Percentiles rank a stretch among this genome's conserved stretches.
Conservation (phyloP, 2,797 vertebrate genomes). For the Antrozous pallidus region DNA sequence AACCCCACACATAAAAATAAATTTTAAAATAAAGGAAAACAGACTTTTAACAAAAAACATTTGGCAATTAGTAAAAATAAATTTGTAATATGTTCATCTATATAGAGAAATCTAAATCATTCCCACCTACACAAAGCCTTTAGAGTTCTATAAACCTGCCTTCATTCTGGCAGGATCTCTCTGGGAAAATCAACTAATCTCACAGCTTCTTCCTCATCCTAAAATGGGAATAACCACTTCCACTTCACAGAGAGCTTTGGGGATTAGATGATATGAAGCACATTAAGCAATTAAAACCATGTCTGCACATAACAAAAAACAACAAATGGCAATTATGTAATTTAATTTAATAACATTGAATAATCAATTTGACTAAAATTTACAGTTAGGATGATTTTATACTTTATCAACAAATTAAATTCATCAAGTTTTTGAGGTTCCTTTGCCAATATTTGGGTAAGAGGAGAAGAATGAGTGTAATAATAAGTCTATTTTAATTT, state of each 20-base stretch:
- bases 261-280: background rate
- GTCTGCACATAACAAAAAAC: background rate
- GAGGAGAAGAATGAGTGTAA: background rate
- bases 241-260: background rate
- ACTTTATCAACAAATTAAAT: slow-evolving; percentile 24
- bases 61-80: background rate
- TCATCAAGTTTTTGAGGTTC: background rate
- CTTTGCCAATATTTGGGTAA: background rate
- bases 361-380: background rate
- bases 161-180: background rate
- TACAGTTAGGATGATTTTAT: background rate
- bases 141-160: background rate
- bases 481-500: slow-evolving; percentile 28
- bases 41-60: background rate
- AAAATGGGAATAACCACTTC: background rate
- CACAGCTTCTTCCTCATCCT: background rate
- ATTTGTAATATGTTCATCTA: background rate
- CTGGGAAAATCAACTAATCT: background rate
- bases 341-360: background rate
- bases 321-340: background rate
- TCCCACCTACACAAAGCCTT: background rate
- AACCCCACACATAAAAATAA: background rate
- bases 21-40: slow-evolving; percentile 15
- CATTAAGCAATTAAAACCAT: background rate
- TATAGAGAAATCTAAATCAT: background rate